Evolutionary conservation across 1,140 invertebrate species (phyloP), one percentile per base, ranked within the genome.

Genomic region (Drosophila repleta): DNA sequence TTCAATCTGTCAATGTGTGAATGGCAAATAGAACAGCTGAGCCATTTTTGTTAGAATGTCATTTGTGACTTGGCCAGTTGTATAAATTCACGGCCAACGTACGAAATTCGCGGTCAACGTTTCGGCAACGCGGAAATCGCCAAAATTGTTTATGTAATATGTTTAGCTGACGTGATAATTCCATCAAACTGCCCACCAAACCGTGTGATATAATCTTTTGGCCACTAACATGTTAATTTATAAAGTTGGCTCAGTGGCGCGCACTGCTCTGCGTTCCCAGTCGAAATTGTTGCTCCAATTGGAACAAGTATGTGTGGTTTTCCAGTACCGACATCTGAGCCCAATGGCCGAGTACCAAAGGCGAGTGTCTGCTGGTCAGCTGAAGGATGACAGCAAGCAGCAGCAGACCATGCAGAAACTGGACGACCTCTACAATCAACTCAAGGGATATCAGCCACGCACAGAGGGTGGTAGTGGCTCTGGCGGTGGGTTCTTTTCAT

Each of bases 351-450:
- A 92, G 41, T 93, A 95, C 49, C 83, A 93, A 35, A 81, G 93
- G 55, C 95, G 94, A 92, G 93, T 97, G 15, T 76, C 91, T 26
- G 92, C 91, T 29, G 94, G 94, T 0, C 93, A 95, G 88, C 79
- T 96, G 32, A 84, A 93, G 51, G 89, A 93, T 46, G 97, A 98
- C 92, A 80, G 93, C 3, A 94, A 95, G 89, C 97, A 98, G 91
- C 90, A 93, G 41, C 92, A 93, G 90, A 94, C 97, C 45, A 93
- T 95, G 29, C 83, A 94, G 82, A 92, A 93, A 45, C 92, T 98
- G 15, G 94, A 98, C 79, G 91, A 92, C 32, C 93, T 98, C 7
- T 96, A 95, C 90, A 83, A 94, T 24, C 93, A 95, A 57, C 92
- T 97, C 1, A 89, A 93, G 65, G 78, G 90, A 21, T 97, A 96